Evolutionary conservation across 2,113 vertebrate species (phyloP).

Genomic region (Mesembrinibis cayennensis): DNA sequence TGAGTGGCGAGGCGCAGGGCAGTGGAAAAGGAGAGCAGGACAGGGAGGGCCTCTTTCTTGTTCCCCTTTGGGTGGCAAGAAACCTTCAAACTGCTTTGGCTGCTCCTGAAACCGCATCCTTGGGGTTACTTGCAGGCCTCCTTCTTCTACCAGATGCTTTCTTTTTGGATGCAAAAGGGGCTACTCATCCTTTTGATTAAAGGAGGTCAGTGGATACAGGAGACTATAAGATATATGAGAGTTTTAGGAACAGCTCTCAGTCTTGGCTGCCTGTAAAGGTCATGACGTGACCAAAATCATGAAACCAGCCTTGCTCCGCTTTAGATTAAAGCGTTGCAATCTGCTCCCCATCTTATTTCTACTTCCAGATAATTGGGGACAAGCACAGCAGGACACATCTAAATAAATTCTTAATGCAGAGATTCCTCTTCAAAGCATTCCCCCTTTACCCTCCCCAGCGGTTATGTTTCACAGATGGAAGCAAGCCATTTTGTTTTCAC

Average conservation of each 20-base stretch:
- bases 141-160: not conserved
- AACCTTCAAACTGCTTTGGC: not conserved
- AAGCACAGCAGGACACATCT: constrained; percentile 60
- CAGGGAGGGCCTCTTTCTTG: rapidly evolving
- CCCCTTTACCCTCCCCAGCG: not conserved
- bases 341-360: constrained; percentile 54
- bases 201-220: not conserved
- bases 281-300: not conserved
- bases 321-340: constrained; percentile 57
- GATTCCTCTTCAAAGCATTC: constrained; percentile 59
- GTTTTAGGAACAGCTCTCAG: constrained; percentile 11
- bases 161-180: not conserved
- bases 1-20: no score
- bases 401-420: constrained; percentile 30
- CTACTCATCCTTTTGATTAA: constrained; percentile 22
- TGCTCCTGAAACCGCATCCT: not conserved
- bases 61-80: not conserved
- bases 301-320: not conserved
- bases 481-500: constrained; percentile 63
- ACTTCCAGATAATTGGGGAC: constrained; percentile 51
- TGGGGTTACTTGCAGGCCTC: not conserved
- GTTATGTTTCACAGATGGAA: constrained; percentile 46
- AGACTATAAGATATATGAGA: not conserved
- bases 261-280: not conserved
- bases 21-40: not conserved